Evolutionary conservation across 2,888 invertebrate species (phyloP), one percentile per base, ranked within the genome.

Genomic region (Salpingus planirostris): DNA sequence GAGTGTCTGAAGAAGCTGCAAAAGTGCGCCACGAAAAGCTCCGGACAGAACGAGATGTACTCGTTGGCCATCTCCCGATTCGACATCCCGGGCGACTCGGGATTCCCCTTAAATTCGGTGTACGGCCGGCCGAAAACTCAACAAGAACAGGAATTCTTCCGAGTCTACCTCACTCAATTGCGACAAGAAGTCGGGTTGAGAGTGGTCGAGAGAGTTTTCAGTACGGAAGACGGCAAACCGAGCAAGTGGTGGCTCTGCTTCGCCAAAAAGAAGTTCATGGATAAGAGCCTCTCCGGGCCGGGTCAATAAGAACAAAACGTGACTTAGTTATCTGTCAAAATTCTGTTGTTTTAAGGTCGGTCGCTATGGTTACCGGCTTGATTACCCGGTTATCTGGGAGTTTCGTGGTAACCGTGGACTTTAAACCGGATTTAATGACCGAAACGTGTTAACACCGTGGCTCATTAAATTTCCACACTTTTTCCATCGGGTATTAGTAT

Each of bases 241-340:
- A 92, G 89, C 60, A 98, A 98, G 68, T 98, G 98, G 98, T 98
- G 98, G 98, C 70, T 96, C 33, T 98, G 98, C 62, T 98, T 99
- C 69, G 87, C 95, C 14, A 95, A 95, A 62, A 93, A 95, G 77
- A 95, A 93, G 74, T 98, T 98, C 64, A 97, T 98, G 96, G 98
- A 98, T 64, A 97, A 97, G 63, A 92, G 92, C 14, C 70, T 98
- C 14, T 83, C 90, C 15, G 88, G 82, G 1, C 91, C 90, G 2
- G 92, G 92, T 23, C 84, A 85, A 61, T 83, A 66, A 73, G n/a
- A n/a, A n/a, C n/a, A n/a, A n/a, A n/a, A n/a, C n/a, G n/a, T n/a
- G n/a, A n/a, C n/a, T n/a, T n/a, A n/a, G n/a, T n/a, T n/a, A n/a
- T n/a, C n/a, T n/a, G n/a, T n/a, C n/a, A n/a, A n/a, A n/a, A n/a